Percentiles rank a stretch among this genome's conserved stretches.
Conservation (phyloP, 2,888 invertebrate genomes). For the Euzophera pinguis region DNA sequence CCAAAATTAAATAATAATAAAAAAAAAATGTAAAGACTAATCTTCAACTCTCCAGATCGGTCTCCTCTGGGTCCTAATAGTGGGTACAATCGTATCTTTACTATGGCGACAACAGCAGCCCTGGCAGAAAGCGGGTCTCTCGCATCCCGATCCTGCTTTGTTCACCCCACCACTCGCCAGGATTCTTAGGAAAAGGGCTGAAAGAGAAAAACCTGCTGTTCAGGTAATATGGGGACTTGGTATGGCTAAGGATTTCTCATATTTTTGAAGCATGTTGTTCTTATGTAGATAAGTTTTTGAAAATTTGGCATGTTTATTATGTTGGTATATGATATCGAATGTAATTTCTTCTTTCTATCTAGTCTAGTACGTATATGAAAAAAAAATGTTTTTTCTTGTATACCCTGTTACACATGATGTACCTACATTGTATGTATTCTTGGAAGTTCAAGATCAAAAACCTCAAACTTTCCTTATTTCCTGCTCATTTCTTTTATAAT, state of each 20-base stretch:
- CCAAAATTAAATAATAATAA: too few relatives aligned
- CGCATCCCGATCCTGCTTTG: slow-evolving; percentile 59
- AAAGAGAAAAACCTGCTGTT: slow-evolving; percentile 33
- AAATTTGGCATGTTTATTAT: neutral
- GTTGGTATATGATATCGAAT: too few relatives aligned
- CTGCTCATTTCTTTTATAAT: too few relatives aligned
- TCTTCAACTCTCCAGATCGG: slow-evolving; percentile 45
- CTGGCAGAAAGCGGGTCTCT: slow-evolving; percentile 49
- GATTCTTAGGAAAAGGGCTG: slow-evolving; percentile 33
- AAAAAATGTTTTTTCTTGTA: too few relatives aligned
- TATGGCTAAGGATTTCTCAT: slow-evolving; percentile 1
- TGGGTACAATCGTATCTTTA: slow-evolving; percentile 54
- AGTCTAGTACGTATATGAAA: too few relatives aligned
- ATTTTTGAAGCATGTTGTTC: neutral
- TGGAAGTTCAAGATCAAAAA: too few relatives aligned
- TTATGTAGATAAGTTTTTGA: neutral
- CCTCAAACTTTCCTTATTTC: too few relatives aligned
- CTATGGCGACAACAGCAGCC: slow-evolving; percentile 58
- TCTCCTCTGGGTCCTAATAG: slow-evolving; percentile 59
- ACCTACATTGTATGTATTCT: too few relatives aligned
- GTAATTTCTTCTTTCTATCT: too few relatives aligned
- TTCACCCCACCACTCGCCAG: slow-evolving; percentile 64
- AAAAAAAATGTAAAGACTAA: neutral
- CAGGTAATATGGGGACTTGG: slow-evolving; percentile 38
- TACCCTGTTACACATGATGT: too few relatives aligned